These are phyloP conservation scores for Odontophorus gujanensis DNA, from an alignment of 2,113 vertebrate genomes.

Conservation along the genomic window DNA sequence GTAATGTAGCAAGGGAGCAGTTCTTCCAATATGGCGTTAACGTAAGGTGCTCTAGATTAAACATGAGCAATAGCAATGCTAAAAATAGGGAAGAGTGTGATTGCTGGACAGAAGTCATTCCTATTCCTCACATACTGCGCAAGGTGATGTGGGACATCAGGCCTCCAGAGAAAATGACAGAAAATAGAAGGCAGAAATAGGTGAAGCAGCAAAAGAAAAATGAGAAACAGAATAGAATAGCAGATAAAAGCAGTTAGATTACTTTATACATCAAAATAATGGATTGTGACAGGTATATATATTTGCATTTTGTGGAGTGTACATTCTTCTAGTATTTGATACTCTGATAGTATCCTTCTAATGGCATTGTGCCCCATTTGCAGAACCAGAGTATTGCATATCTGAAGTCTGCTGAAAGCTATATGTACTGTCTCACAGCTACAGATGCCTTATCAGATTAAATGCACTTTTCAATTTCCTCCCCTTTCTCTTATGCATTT, in stretches of 20 bases:
- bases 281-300: background rate
- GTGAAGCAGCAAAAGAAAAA: background rate
- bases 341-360: background rate
- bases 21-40: background rate
- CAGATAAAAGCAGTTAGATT: background rate
- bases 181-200: background rate
- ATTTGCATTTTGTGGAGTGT: background rate
- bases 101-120: background rate
- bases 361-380: background rate
- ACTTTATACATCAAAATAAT: constrained; percentile 12
- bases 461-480: accelerated
- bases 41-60: background rate
- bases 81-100: background rate
- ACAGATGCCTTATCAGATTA: background rate
- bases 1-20: background rate
- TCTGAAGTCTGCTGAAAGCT: background rate
- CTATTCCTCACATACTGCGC: background rate
- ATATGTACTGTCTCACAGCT: background rate
- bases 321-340: background rate
- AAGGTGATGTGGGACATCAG: background rate
- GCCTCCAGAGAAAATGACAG: background rate
- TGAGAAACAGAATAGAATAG: background rate
- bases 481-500: background rate
- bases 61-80: background rate
- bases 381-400: background rate